phyloP scores from a whole-genome alignment of 2,113 vertebrate species.

The Donacobius atricapilla region DNA sequence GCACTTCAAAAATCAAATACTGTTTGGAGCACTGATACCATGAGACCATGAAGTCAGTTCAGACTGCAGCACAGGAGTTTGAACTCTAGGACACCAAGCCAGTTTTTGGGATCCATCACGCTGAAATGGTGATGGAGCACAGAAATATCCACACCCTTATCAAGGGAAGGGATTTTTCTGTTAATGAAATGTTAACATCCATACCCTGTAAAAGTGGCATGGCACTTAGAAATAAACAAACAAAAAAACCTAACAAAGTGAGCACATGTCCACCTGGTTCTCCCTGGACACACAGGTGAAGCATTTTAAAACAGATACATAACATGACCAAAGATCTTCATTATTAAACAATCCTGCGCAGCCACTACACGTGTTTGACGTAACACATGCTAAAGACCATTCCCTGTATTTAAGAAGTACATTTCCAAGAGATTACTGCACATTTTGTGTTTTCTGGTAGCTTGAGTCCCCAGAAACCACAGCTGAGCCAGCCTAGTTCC shows the following conservation, averaged over 20 bases:
- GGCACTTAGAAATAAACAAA: neutral
- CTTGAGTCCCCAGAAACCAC: neutral
- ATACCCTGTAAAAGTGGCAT: neutral
- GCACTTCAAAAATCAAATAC: neutral
- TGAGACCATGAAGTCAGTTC: neutral
- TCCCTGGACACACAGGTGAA: fast-evolving
- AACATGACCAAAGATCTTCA: neutral
- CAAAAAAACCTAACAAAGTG: neutral
- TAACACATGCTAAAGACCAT: neutral
- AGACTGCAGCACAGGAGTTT: neutral
- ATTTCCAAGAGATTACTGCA: neutral
- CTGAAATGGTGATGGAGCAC: neutral
- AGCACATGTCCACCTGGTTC: neutral
- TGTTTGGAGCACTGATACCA: neutral
- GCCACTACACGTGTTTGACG: neutral
- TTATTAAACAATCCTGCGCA: neutral
- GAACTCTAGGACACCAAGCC: neutral
- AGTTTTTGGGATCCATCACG: neutral
- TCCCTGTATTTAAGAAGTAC: neutral
- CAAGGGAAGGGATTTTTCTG: neutral
- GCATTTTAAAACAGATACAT: neutral
- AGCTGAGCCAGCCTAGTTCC: neutral
- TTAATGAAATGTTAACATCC: neutral
- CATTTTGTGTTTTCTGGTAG: neutral
- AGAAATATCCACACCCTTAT: neutral